A percentile compares a stretch with the other conserved stretches of the same genome.
Conservation (phyloP, 2,888 invertebrate genomes). For the Eurytoma californica region DNA sequence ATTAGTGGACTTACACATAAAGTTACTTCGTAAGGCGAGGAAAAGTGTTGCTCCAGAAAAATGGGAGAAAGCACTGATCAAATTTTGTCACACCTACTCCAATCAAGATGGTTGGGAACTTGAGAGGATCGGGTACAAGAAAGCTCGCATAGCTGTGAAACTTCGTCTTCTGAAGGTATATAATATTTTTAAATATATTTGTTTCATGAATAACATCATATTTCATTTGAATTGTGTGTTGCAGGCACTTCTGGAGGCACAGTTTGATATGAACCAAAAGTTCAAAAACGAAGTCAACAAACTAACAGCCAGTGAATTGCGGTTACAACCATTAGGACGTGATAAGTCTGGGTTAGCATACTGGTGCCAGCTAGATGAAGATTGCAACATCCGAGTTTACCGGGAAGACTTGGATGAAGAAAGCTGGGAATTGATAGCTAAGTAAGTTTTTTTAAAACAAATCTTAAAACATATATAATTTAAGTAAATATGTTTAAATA, state of each 20-base stretch:
- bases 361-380: conserved; percentile 94
- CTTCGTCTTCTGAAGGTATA: conserved; percentile 91
- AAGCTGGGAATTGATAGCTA: conserved; percentile 94
- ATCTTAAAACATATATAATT: not conserved
- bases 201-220: not conserved
- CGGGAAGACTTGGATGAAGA: conserved; percentile 97
- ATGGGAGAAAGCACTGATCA: conserved; percentile 93
- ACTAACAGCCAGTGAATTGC: conserved; percentile 85
- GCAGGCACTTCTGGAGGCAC: conserved; percentile 91
- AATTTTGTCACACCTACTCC: conserved; percentile 92
- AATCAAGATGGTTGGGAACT: conserved; percentile 97
- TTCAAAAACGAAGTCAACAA: conserved; percentile 93
- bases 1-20: conserved; percentile 91
- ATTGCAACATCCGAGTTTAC: conserved; percentile 93
- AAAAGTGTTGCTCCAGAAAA: conserved; percentile 89
- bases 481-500: not conserved
- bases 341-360: conserved; percentile 94
- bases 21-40: conserved; percentile 89
- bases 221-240: conserved; percentile 61
- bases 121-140: conserved; percentile 96
- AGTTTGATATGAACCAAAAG: conserved; percentile 95
- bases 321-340: conserved; percentile 91
- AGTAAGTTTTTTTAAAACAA: conserved; percentile 76
- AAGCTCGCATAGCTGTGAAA: conserved; percentile 91
- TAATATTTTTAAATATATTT: conserved; percentile 27